Evolutionary conservation across 2,888 invertebrate species (phyloP).

Genomic region (Lathronympha strigana): DNA sequence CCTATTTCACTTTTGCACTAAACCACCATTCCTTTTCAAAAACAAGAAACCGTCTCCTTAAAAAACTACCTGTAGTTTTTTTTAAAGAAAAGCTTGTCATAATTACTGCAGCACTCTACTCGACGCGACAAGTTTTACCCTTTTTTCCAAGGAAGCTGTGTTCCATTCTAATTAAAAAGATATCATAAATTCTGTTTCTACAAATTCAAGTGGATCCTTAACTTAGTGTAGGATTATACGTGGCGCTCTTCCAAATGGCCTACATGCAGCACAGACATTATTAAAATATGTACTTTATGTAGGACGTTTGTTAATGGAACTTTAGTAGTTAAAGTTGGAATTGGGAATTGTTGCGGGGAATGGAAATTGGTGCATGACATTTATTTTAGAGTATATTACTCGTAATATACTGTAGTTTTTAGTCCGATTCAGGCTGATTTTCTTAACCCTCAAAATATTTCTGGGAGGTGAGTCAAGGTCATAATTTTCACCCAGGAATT

Average conservation of each 20-base stretch:
- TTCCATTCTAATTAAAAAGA: constrained; percentile 27
- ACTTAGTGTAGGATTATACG: constrained; percentile 13
- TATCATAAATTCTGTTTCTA: constrained; percentile 34
- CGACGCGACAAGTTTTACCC: neutral
- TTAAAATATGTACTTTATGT: constrained; percentile 28
- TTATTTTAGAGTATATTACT: no score
- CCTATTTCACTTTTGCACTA: no score
- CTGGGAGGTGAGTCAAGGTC: neutral
- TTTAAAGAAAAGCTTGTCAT: constrained; percentile 4
- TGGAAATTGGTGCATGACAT: neutral
- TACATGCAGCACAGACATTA: constrained; percentile 1
- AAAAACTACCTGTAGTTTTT: no score
- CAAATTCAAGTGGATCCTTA: constrained; percentile 17
- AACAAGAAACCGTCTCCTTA: no score
- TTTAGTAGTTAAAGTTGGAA: constrained; percentile 10
- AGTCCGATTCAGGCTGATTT: no score
- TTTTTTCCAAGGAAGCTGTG: constrained; percentile 1
- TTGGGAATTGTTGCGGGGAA: neutral
- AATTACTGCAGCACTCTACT: neutral
- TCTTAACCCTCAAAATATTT: no score
- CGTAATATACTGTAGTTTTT: no score
- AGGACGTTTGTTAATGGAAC: neutral
- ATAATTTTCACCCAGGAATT: no score
- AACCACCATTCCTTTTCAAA: no score
- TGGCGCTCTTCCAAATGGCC: constrained; percentile 32